A percentile compares a stretch with the other conserved stretches of the same genome.
phyloP scores from a whole-genome alignment of 2,797 vertebrate species.

The Steatocranus sp. region DNA sequence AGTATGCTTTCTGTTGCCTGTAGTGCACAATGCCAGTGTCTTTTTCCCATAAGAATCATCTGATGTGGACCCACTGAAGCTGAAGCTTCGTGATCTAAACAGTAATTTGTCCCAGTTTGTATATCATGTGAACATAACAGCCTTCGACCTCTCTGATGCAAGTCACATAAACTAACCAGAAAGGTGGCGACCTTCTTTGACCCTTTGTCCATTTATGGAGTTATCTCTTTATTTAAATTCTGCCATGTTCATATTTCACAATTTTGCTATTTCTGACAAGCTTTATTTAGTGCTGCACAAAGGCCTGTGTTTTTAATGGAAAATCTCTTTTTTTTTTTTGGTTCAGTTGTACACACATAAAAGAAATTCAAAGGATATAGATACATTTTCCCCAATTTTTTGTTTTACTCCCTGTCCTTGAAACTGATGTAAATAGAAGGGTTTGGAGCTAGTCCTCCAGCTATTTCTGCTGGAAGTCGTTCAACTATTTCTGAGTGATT shows the following conservation, averaged over 20 bases:
- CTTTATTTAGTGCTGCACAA: conserved; percentile 1
- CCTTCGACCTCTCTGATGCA: conserved; percentile 34
- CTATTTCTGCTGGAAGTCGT: conserved; percentile 32
- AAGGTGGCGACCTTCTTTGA: conserved; percentile 5
- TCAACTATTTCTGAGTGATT: conserved; percentile 46
- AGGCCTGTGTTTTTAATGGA: conserved; percentile 7
- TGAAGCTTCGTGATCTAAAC: neutral
- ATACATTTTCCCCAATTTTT: conserved; percentile 8
- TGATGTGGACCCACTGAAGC: neutral
- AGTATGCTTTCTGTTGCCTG: neutral
- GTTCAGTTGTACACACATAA: neutral
- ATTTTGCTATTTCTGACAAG: conserved; percentile 8
- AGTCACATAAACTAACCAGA: conserved; percentile 17
- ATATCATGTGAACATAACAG: conserved; percentile 37
- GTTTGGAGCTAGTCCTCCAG: neutral
- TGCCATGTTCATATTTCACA: conserved; percentile 5
- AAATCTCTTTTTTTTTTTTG: conserved; percentile 4
- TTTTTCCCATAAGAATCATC: neutral
- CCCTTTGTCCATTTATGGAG: neutral
- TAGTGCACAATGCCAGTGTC: neutral
- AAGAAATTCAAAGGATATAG: conserved; percentile 11
- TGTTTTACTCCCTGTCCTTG: conserved; percentile 3
- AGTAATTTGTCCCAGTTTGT: neutral
- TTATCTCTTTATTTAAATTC: neutral
- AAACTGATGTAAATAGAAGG: neutral